Evolutionary conservation across 2,888 invertebrate species (phyloP).

Genomic region (Sarcophaga variegata): DNA sequence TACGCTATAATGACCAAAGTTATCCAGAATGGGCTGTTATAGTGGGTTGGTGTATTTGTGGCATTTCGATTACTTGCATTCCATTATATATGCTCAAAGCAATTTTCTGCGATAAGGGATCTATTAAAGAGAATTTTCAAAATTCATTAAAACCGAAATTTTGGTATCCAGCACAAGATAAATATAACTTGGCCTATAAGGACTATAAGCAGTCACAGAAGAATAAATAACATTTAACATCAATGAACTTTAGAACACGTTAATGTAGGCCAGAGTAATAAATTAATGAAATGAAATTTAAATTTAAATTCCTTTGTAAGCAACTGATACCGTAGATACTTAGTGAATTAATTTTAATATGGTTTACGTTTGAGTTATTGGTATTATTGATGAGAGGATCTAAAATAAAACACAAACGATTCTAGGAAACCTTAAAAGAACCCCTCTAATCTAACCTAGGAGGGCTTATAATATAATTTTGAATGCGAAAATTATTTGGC

Average conservation of each 20-base stretch:
- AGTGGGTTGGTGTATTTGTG: conserved; percentile 86
- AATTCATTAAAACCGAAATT: conserved; percentile 79
- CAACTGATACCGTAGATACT: too few species aligned
- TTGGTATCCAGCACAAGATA: conserved; percentile 85
- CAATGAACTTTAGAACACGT: conserved; percentile 59
- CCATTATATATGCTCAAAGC: conserved; percentile 87
- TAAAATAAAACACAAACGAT: too few species aligned
- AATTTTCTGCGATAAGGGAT: conserved; percentile 78
- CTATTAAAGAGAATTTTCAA: conserved; percentile 77
- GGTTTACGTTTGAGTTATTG: too few species aligned
- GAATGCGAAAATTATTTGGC: too few species aligned
- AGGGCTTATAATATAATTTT: too few species aligned
- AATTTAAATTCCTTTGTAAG: too few species aligned
- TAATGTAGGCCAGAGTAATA: conserved; percentile 32
- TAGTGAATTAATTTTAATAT: too few species aligned
- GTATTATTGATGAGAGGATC: too few species aligned
- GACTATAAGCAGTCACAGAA: conserved; percentile 72
- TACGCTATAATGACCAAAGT: conserved; percentile 82
- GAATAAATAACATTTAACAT: conserved; percentile 63
- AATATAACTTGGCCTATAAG: conserved; percentile 74
- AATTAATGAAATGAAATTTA: too few species aligned
- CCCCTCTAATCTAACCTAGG: too few species aligned
- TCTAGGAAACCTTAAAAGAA: too few species aligned
- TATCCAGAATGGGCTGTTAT: conserved; percentile 85
- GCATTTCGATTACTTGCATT: conserved; percentile 88